Percentiles rank a stretch among this genome's conserved stretches.
Conservation (phyloP, 2,888 invertebrate species). For the Drosophila testacea region DNA sequence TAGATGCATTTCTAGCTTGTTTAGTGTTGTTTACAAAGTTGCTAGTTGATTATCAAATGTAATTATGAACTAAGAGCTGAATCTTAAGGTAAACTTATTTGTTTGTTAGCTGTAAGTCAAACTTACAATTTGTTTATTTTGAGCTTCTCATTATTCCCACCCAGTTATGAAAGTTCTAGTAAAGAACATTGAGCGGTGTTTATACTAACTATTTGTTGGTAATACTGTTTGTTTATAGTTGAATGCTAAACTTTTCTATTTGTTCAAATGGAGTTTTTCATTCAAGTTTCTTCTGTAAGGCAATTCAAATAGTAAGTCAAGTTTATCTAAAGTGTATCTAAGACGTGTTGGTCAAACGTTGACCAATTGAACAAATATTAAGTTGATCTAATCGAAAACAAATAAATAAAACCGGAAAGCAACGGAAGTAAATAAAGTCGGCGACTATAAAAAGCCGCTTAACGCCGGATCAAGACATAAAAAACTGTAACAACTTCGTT, state of each 20-base stretch:
- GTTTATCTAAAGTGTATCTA: conserved; percentile 9
- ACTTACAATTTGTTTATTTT: conserved; percentile 27
- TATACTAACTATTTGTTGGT: conserved; percentile 4
- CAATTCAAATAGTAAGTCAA: conserved; percentile 7
- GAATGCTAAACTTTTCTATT: conserved; percentile 30
- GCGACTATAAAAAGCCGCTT: conserved; percentile 58
- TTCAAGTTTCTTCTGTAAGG: conserved; percentile 11
- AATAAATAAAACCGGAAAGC: conserved; percentile 37
- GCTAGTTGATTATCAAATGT: conserved; percentile 7
- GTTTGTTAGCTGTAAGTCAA: conserved; percentile 26
- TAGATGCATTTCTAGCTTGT: neutral
- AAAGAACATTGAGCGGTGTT: conserved; percentile 5
- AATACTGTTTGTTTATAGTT: neutral
- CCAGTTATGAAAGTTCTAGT: neutral
- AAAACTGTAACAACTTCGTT: conserved; percentile 32
- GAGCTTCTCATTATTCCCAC: neutral
- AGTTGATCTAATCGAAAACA: conserved; percentile 23
- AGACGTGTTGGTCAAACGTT: conserved; percentile 12
- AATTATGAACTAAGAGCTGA: too few relatives aligned
- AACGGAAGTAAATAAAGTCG: conserved; percentile 27
- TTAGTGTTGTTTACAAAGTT: neutral
- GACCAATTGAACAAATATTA: conserved; percentile 63
- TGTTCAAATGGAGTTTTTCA: conserved; percentile 34
- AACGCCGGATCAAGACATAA: conserved; percentile 9
- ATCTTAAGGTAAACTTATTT: neutral